These are phyloP conservation scores for Heliconius cydno DNA, from an alignment of 2,888 invertebrate genomes.

Conservation along the genomic window DNA sequence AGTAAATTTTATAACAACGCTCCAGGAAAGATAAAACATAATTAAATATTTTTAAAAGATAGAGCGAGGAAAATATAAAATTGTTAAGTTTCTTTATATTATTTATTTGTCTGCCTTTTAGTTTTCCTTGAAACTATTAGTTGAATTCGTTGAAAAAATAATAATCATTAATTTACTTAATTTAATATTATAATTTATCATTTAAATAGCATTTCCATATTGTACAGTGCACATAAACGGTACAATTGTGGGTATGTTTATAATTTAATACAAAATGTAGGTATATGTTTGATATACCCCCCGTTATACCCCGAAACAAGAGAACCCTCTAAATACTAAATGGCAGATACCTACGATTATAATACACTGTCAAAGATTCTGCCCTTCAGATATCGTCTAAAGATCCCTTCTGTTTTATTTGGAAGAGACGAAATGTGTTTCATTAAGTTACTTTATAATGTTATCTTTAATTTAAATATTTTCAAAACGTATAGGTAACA, in stretches of 20 bases:
- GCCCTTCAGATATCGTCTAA: constrained; percentile 11
- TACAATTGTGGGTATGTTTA: constrained; percentile 3
- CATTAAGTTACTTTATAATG: background rate
- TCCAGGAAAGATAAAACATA: background rate
- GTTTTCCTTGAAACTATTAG: background rate
- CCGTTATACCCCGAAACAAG: constrained; percentile 7
- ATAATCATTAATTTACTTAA: no score
- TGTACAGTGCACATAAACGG: background rate
- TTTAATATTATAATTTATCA: no score
- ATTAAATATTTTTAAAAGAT: constrained; percentile 18
- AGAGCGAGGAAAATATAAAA: background rate
- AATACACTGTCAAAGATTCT: constrained; percentile 20
- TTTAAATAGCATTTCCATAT: no score
- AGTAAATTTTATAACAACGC: constrained; percentile 34
- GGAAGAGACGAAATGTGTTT: constrained; percentile 1
- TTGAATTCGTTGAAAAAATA: no score
- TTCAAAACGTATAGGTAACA: no score
- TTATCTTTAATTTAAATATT: background rate
- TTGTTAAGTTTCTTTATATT: background rate
- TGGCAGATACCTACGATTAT: constrained; percentile 18
- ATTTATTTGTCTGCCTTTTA: background rate
- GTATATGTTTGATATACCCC: constrained; percentile 21
- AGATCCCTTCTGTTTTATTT: constrained; percentile 16
- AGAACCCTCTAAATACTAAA: constrained; percentile 28
- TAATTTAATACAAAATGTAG: constrained; percentile 18